Conservation (phyloP, 2,113 vertebrate species). For the Phoxinus phoxinus region DNA sequence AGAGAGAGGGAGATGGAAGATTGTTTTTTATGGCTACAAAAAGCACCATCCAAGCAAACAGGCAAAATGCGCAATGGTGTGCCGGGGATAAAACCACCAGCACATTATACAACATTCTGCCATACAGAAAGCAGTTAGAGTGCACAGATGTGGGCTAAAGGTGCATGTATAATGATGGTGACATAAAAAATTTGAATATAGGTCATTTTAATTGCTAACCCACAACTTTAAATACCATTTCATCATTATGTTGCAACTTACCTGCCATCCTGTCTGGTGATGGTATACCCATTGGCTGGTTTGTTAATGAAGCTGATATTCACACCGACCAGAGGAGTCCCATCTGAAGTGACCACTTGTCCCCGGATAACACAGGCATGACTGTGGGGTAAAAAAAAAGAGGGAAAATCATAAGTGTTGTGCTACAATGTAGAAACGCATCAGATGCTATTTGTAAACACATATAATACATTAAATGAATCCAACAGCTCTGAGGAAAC, state of each 20-base stretch:
- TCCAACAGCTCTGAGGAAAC: constrained; percentile 52
- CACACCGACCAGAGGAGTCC: constrained; percentile 96
- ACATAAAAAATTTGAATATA: neutral
- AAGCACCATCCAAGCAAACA: constrained; percentile 38
- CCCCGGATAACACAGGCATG: constrained; percentile 96
- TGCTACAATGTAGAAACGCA: constrained; percentile 38
- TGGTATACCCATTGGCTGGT: constrained; percentile 90
- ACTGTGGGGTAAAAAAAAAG: constrained; percentile 69
- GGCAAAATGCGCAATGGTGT: constrained; percentile 47
- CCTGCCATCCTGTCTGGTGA: constrained; percentile 98
- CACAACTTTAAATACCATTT: neutral
- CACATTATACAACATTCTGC: neutral
- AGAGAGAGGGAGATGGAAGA: constrained; percentile 43
- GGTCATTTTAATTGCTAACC: neutral
- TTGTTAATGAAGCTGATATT: constrained; percentile 96
- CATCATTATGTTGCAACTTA: constrained; percentile 63
- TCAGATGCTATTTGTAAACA: constrained; percentile 33
- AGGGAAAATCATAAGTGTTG: neutral
- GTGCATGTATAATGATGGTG: neutral
- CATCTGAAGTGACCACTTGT: constrained; percentile 95
- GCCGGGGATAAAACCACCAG: neutral
- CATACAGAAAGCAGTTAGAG: neutral
- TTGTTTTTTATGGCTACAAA: constrained; percentile 27
- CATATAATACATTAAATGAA: constrained; percentile 59
- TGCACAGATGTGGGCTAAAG: neutral